Conservation (phyloP, 2,113 vertebrate genomes). For the Nyctereutes procyonoides region DNA sequence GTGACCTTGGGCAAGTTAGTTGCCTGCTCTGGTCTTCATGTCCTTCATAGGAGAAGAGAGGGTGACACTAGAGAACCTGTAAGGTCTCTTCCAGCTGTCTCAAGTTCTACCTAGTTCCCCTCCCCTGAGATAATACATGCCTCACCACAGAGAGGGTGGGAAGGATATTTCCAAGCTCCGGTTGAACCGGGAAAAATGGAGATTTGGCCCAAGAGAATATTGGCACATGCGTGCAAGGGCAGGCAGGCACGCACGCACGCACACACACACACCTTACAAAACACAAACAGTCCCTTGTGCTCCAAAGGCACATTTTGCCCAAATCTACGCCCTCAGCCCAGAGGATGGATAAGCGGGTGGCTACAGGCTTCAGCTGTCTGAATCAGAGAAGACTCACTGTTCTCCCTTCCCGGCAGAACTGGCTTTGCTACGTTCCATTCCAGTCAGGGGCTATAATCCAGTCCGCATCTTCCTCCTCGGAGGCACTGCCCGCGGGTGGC, state of each 20-base stretch:
- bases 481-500: neutral
- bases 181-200: conserved; percentile 40
- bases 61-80: neutral
- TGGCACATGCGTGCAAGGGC: neutral
- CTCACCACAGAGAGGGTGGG: conserved; percentile 9
- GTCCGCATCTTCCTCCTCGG: neutral
- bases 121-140: neutral
- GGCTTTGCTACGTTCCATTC: conserved; percentile 51
- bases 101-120: neutral
- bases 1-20: neutral
- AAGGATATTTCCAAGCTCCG: conserved; percentile 40
- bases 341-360: neutral
- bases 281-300: neutral
- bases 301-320: neutral
- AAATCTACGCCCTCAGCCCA: neutral
- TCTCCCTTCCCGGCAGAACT: neutral
- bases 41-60: conserved; percentile 3
- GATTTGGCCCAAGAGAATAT: conserved; percentile 26
- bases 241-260: rapidly evolving
- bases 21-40: conserved; percentile 21
- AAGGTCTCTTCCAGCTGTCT: conserved; percentile 2
- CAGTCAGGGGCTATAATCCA: neutral
- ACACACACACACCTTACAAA: rapidly evolving
- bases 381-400: neutral
- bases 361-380: neutral